phyloP scores from a whole-genome alignment of 2,797 vertebrate species.

The Momotus momota region DNA sequence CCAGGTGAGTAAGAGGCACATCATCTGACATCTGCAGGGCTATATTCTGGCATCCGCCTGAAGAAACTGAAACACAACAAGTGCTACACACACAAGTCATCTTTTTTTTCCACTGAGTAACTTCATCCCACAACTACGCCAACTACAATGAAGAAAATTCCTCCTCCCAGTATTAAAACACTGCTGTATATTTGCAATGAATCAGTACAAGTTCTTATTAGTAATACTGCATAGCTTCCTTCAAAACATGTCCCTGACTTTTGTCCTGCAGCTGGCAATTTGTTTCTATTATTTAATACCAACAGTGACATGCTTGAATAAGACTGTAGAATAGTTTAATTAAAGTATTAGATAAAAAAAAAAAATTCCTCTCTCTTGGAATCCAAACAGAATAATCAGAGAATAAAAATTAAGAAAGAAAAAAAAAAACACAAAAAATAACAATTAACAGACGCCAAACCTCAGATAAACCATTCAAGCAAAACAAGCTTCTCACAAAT shows the following conservation, averaged over 20 bases:
- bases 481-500: conserved; percentile 66
- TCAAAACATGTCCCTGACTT: conserved; percentile 3
- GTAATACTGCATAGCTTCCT: not conserved
- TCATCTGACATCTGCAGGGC: not conserved
- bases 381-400: conserved; percentile 38
- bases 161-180: not conserved
- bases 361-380: conserved; percentile 15
- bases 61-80: fast-evolving
- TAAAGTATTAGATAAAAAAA: conserved; percentile 69
- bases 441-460: conserved; percentile 61
- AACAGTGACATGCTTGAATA: conserved; percentile 36
- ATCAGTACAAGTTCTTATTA: not conserved
- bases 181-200: not conserved
- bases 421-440: not conserved
- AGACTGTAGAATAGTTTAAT: conserved; percentile 56
- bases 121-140: not conserved
- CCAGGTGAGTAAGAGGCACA: not conserved
- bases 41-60: not conserved
- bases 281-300: conserved; percentile 57
- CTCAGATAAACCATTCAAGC: conserved; percentile 55
- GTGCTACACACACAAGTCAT: not conserved
- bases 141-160: not conserved
- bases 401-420: conserved; percentile 44
- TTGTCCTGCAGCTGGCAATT: conserved; percentile 33
- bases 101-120: not conserved